Percentiles rank a stretch among this genome's conserved stretches.
Conservation (phyloP, 2,113 vertebrate genomes). For the Macroglossus sobrinus region DNA sequence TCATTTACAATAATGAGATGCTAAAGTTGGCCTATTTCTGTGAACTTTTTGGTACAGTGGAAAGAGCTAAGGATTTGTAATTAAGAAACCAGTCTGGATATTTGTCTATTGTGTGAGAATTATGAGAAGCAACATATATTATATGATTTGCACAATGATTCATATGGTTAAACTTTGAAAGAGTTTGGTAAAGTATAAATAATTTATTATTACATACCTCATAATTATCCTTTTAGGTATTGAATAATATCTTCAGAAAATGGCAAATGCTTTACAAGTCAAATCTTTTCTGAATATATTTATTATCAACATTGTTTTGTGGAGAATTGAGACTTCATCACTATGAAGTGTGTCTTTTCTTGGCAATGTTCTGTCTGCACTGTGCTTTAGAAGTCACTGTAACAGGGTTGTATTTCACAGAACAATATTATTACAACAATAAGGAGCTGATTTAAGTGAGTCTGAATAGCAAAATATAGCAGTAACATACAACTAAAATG, state of each 20-base stretch:
- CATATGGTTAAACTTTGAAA: background rate
- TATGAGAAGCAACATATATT: background rate
- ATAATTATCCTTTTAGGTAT: background rate
- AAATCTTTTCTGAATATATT: background rate
- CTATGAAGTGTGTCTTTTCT: background rate
- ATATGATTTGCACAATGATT: background rate
- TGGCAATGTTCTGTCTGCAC: background rate
- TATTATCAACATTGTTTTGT: background rate
- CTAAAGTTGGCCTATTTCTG: background rate
- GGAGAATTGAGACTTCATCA: background rate
- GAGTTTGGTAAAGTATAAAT: background rate
- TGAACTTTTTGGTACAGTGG: background rate
- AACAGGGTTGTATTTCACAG: background rate
- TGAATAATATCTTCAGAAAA: conserved; percentile 6
- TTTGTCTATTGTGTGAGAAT: background rate
- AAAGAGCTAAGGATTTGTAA: background rate
- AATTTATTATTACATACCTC: background rate
- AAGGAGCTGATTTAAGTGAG: conserved; percentile 40
- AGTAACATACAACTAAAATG: background rate
- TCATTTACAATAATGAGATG: background rate
- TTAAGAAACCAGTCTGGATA: background rate
- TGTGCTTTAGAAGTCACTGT: background rate
- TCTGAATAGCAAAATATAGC: background rate
- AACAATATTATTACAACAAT: background rate
- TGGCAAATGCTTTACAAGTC: background rate